These are phyloP conservation scores for Macrobrachium nipponense DNA, from an alignment of 1,140 invertebrate genomes.

Conservation along the genomic window DNA sequence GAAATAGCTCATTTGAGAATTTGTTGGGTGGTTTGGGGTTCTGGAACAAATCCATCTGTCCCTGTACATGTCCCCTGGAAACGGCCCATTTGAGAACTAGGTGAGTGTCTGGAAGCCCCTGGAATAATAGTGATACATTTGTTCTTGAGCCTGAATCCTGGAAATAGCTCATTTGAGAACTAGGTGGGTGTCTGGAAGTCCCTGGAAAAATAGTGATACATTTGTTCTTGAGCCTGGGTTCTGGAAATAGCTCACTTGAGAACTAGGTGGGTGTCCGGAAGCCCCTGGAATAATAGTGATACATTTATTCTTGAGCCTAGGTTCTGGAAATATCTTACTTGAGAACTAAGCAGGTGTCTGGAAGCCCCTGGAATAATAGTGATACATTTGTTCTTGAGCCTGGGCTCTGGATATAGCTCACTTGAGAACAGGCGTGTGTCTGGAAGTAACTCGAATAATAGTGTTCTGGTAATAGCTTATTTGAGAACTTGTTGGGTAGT, in stretches of 20 bases:
- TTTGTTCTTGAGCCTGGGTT: no score
- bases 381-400: neutral
- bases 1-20: neutral
- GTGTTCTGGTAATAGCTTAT: no score
- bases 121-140: neutral
- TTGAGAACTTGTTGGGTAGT: no score
- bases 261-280: no score
- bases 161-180: constrained; percentile 12
- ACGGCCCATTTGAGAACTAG: neutral
- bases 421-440: neutral
- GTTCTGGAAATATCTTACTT: neutral
- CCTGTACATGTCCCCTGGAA: no score
- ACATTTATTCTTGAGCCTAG: no score
- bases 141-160: neutral
- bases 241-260: no score
- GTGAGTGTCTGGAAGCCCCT: neutral
- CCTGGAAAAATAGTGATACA: neutral
- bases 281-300: no score
- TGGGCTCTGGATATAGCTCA: neutral
- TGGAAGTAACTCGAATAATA: no score
- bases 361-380: neutral
- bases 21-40: neutral
- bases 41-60: no score
- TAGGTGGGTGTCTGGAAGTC: neutral
- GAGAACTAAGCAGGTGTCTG: neutral